Conservation (phyloP, 35 echinoderm and acorn worm species). For the Stichopus chloronotus region DNA sequence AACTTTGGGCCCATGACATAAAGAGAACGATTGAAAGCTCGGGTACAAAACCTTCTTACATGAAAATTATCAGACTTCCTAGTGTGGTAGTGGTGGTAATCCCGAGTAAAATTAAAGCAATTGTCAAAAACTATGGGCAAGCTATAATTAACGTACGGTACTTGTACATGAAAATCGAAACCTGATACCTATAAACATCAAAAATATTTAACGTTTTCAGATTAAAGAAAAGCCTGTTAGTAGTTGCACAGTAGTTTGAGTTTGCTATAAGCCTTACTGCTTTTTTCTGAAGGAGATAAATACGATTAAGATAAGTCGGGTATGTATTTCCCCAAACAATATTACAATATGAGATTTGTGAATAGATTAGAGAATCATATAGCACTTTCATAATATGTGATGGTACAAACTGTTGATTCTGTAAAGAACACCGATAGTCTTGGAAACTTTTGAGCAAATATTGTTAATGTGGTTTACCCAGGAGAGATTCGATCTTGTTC, state of each 20-base stretch:
- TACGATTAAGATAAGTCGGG: too few relatives aligned
- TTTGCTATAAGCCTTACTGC: too few relatives aligned
- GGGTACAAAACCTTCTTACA: neutral
- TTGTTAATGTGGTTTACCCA: too few relatives aligned
- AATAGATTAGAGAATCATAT: neutral
- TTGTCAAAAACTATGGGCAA: too few relatives aligned
- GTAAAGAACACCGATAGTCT: too few relatives aligned
- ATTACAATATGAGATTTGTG: too few relatives aligned
- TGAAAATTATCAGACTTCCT: neutral
- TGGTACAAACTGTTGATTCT: too few relatives aligned
- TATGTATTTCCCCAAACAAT: too few relatives aligned
- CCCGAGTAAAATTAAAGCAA: neutral
- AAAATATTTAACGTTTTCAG: neutral
- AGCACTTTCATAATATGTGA: too few relatives aligned
- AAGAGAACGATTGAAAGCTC: neutral
- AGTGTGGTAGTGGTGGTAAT: slow-evolving; percentile 8
- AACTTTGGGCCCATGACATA: neutral
- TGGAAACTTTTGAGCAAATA: too few relatives aligned
- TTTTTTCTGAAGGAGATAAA: too few relatives aligned
- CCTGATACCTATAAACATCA: neutral
- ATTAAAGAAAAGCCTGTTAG: neutral
- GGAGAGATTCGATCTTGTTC: too few relatives aligned
- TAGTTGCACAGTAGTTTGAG: neutral
- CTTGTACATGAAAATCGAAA: neutral
- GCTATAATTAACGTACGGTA: neutral